Evolutionary conservation across 53 echinoderm and acorn worm genomes (phyloP), one percentile per base, ranked within the genome.

Genomic region (Antedon mediterranea): DNA sequence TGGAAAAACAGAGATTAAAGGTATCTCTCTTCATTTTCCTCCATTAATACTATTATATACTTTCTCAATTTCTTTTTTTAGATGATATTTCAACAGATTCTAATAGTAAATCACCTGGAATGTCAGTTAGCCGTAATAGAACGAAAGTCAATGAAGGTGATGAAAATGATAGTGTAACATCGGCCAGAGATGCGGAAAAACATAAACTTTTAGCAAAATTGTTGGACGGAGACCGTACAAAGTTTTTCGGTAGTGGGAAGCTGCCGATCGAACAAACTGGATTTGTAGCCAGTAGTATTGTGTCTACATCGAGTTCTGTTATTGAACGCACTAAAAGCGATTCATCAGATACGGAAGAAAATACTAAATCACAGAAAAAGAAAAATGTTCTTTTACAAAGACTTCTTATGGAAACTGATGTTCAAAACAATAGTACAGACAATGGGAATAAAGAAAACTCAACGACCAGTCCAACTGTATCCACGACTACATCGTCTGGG

Each of bases 281-380:
- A 29, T 93, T 93, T 81, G 90, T 93, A 33, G 89, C 90, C 77
- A 90, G 90, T 43, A 90, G 88, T 28, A 86, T 93, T 33, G 93
- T 93, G n/a, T 93, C 93, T 4, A 93, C 93, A 0, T 88, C 93
- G 6, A 88, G 90, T 7, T 57, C 57, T 57, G 57, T 57, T 57
- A 86, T 85, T 31, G 79, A 88, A 71, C 78, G 82, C 71, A 78
- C 81, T 30, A 88, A 86, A 73, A 77, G 83, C 32, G 57, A 57
- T 18, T 57, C 57, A 26, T 57, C 57, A 18, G 57, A 57, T 26
- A 57, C 57, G 2, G 57, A 57, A 57, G 57, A 57, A 6, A 32
- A 20, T n/a, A 32, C 71, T 6, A 81, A 82, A 32, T 79, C 34
- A 30, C 71, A 75, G 44, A 82, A 81, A 78, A 83, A 88, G 30